Conservation (phyloP, 2,113 vertebrate species). For the Phrynosoma platyrhinos region DNA sequence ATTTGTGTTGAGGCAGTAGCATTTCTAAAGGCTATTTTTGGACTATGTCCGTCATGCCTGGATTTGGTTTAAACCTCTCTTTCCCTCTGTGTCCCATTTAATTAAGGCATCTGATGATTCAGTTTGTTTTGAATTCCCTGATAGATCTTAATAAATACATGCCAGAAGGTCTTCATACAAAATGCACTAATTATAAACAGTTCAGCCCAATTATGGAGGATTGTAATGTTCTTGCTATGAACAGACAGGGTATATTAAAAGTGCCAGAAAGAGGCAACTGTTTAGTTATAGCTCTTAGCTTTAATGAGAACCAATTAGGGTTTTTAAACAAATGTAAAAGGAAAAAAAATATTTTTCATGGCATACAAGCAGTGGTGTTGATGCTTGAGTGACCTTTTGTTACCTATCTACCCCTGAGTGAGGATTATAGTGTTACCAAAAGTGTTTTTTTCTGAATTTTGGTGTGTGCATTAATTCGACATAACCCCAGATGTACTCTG, state of each 20-base stretch:
- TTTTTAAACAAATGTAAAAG: slow-evolving; percentile 14
- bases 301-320: slow-evolving; percentile 38
- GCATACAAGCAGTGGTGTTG: not conserved
- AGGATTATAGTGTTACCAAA: too few species aligned
- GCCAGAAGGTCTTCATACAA: slow-evolving; percentile 63
- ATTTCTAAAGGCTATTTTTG: slow-evolving; percentile 58
- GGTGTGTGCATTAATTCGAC: too few species aligned
- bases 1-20: slow-evolving; percentile 20
- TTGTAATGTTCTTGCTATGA: slow-evolving; percentile 47
- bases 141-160: slow-evolving; percentile 44
- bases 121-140: slow-evolving; percentile 65
- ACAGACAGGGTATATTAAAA: slow-evolving; percentile 40
- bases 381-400: not conserved
- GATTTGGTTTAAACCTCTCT: slow-evolving; percentile 60
- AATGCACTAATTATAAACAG: slow-evolving; percentile 63
- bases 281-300: slow-evolving; percentile 36
- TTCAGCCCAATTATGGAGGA: slow-evolving; percentile 46
- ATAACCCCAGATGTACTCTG: too few species aligned
- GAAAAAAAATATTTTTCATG: slow-evolving; percentile 33
- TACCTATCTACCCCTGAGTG: not conserved
- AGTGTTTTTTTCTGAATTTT: too few species aligned
- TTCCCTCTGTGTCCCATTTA: slow-evolving; percentile 63
- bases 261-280: slow-evolving; percentile 15
- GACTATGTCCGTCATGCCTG: slow-evolving; percentile 35
- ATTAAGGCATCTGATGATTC: slow-evolving; percentile 64